Evolutionary conservation across 2,113 vertebrate species (phyloP), one percentile per base, ranked within the genome.

Genomic region (Hassar affinis): DNA sequence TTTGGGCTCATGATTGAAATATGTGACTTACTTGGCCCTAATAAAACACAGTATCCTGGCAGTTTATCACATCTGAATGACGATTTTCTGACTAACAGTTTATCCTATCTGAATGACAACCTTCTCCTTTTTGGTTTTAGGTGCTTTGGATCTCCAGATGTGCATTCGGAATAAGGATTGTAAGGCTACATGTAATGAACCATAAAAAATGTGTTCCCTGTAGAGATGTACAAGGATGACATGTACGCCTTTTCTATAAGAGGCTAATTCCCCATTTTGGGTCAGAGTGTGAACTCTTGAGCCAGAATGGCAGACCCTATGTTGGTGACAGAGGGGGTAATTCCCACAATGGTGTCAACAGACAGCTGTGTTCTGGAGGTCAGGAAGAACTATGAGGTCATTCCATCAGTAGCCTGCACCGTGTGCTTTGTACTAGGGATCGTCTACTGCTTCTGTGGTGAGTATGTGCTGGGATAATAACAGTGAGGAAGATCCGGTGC

Each of bases 361-460:
- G 89, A 92, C 88, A 90, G 87, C 54, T 96, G 96, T 84, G 86
- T 84, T 38, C 89, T 94, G 81, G 91, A 94, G 87, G 91, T 93
- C 22, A 91, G 93, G 77, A 90, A 90, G 59, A 91, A 89, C 75
- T 92, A 94, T 88, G 94, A 96, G 56, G 86, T 95, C 85, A 88
- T 95, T 83, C 94, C 96, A 0, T 91, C 93, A 15, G 84, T 95
- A n/a, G 91, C 95, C 86, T 96, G 94, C 89, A 92, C 93, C 17
- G 89, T 95, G 72, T 95, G 95, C 90, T 93, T 95, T 82, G 90
- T 94, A 71, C 92, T 97, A 35, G 95, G 96, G 72, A 90, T 96
- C 87, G 89, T 96, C 92, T 97, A 96, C 90, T 95, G 94, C 89
- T 96, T 96, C 86, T 94, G 96, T 0, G 96, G 96, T 97, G 92